Evolutionary conservation across 2,888 invertebrate species (phyloP).

Genomic region (Netelia virgata): DNA sequence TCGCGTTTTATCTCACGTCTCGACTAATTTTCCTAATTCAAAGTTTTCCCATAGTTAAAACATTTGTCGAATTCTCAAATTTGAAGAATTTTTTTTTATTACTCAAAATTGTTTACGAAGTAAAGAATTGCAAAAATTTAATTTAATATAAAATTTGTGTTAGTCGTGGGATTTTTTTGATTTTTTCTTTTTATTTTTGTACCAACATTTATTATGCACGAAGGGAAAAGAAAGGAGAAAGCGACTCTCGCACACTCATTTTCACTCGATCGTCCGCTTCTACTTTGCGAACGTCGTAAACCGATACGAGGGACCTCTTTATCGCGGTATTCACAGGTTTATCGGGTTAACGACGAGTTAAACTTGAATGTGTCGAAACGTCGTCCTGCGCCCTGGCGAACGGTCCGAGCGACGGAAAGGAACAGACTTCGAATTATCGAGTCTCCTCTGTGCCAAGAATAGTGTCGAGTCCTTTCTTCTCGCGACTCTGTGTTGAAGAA

Average conservation of each 20-base stretch:
- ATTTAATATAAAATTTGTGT: too few relatives aligned
- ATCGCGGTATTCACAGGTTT: conserved; percentile 66
- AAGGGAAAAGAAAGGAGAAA: not conserved
- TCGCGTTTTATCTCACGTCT: too few relatives aligned
- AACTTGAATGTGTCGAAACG: conserved; percentile 58
- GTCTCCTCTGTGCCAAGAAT: conserved; percentile 12
- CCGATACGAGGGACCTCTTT: conserved; percentile 60
- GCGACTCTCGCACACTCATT: conserved; percentile 20
- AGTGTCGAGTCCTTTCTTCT: not conserved
- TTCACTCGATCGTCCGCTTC: conserved; percentile 14
- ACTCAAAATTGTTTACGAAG: too few relatives aligned
- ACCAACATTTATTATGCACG: not conserved
- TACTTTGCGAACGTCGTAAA: conserved; percentile 41
- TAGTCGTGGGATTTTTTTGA: too few relatives aligned
- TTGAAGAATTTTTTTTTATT: too few relatives aligned
- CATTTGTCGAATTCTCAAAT: too few relatives aligned
- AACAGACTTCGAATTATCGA: conserved; percentile 57
- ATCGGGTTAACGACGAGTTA: conserved; percentile 68
- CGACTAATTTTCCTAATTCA: too few relatives aligned
- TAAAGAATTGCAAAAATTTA: too few relatives aligned
- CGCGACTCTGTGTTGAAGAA: not conserved
- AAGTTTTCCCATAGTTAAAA: too few relatives aligned
- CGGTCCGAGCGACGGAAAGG: conserved; percentile 23
- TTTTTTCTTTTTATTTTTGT: too few relatives aligned
- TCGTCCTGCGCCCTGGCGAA: not conserved